A percentile compares a stretch with the other conserved stretches of the same genome.
Conservation (phyloP, 2,797 vertebrate species). For the Halcyon chelicuti region DNA sequence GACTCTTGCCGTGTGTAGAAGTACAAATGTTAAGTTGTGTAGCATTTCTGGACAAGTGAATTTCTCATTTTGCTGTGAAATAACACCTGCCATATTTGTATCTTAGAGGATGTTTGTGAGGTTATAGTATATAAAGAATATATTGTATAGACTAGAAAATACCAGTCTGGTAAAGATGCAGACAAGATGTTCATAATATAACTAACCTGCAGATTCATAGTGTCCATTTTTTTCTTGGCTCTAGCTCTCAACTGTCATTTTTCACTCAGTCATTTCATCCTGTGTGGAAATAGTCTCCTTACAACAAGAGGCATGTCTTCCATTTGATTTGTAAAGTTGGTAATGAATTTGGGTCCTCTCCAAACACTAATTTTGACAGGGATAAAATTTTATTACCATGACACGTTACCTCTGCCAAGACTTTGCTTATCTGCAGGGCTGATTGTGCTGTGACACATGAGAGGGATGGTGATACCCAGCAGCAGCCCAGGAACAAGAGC, state of each 20-base stretch:
- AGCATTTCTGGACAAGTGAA: neutral
- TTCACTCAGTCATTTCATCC: neutral
- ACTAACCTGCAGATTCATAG: neutral
- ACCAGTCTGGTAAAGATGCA: neutral
- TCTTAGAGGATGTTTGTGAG: neutral
- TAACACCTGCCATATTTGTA: neutral
- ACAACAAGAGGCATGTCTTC: neutral
- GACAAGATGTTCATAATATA: neutral
- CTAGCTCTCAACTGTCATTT: neutral
- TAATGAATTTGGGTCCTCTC: neutral
- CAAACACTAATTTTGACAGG: neutral
- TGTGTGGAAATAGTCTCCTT: neutral
- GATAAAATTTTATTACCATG: neutral
- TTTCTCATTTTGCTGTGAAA: neutral
- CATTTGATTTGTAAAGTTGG: neutral
- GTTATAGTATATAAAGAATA: neutral
- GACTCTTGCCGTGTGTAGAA: neutral
- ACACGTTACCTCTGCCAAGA: neutral
- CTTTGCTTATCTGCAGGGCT: neutral
- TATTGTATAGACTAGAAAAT: neutral
- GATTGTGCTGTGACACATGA: neutral
- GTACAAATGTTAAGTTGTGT: neutral
- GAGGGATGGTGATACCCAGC: neutral
- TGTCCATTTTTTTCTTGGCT: neutral
- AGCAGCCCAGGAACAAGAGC: neutral